Evolutionary conservation across 2,797 vertebrate species (phyloP).

Genomic region (Catamblyrhynchus diadema): DNA sequence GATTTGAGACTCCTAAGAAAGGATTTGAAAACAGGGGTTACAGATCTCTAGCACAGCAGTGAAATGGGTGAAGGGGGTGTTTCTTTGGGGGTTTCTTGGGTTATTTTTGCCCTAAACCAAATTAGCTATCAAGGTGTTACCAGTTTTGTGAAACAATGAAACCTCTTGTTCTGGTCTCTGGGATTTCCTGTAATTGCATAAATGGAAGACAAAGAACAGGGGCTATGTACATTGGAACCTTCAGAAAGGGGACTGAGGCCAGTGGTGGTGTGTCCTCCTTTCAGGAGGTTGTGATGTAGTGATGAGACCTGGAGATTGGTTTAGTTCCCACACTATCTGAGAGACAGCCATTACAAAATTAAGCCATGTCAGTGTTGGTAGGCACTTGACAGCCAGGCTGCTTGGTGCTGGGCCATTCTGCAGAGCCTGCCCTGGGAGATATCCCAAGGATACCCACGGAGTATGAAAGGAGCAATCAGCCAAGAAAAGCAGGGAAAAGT

Average conservation of each 20-base stretch:
- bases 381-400: background rate
- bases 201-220: background rate
- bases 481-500: conserved; percentile 21
- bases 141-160: background rate
- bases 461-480: background rate
- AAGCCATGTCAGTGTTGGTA: background rate
- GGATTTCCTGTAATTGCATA: background rate
- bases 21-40: background rate
- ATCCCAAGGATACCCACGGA: background rate
- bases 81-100: background rate
- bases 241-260: background rate
- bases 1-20: background rate
- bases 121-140: background rate
- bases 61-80: background rate
- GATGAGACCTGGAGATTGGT: background rate
- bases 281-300: background rate
- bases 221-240: background rate
- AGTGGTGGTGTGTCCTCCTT: background rate
- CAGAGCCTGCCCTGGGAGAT: background rate
- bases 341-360: background rate
- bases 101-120: background rate
- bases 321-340: background rate
- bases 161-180: background rate
- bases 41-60: background rate
- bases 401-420: background rate